Conservation (phyloP, 2,113 vertebrate species). For the Tretioscincus oriximinensis region DNA sequence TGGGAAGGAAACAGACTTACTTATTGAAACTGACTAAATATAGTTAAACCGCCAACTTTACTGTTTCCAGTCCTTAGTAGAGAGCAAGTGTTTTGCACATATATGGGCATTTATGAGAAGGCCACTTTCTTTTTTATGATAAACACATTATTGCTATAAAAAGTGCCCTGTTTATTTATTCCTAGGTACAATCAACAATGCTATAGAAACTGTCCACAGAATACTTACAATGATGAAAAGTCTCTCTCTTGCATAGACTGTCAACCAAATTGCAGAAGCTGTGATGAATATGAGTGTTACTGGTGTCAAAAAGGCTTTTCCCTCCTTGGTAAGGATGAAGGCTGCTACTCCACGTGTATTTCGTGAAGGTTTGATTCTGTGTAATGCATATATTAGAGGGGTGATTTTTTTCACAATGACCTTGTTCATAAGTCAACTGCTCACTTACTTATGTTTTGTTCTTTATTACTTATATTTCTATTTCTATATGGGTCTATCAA, state of each 20-base stretch:
- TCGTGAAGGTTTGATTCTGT: background rate
- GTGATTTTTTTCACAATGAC: too few relatives aligned
- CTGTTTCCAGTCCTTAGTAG: background rate
- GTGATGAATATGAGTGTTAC: constrained; percentile 79
- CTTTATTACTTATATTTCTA: too few relatives aligned
- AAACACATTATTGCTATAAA: background rate
- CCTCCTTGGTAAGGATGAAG: constrained; percentile 74
- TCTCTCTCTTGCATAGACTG: constrained; percentile 74
- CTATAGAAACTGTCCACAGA: constrained; percentile 80
- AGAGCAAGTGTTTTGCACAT: background rate
- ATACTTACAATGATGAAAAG: constrained; percentile 72
- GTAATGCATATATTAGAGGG: too few relatives aligned
- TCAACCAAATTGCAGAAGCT: constrained; percentile 73
- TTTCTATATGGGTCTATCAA: too few relatives aligned
- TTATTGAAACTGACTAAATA: too few relatives aligned
- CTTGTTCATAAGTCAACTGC: too few relatives aligned
- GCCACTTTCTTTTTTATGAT: background rate
- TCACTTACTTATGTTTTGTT: too few relatives aligned
- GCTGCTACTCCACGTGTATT: background rate
- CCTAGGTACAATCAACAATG: constrained; percentile 80
- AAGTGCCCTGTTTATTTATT: background rate
- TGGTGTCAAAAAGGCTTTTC: constrained; percentile 82
- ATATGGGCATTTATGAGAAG: background rate
- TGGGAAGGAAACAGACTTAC: too few relatives aligned
- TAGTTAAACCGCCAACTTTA: background rate